Conservation (phyloP, 1,140 invertebrate genomes). For the Ceratoteleas bidentatus region DNA sequence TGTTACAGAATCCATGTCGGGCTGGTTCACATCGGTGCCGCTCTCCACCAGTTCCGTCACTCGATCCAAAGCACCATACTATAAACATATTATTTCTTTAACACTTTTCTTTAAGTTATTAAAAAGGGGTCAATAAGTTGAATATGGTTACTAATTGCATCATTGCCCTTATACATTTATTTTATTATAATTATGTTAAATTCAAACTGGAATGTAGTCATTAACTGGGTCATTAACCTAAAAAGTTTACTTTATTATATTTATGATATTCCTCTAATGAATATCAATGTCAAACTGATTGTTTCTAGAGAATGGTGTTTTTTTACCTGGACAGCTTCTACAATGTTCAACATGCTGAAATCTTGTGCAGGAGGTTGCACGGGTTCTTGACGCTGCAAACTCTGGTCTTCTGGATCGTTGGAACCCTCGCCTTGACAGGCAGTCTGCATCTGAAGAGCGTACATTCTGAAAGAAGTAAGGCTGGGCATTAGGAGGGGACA, state of each 20-base stretch:
- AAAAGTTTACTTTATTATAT: no score
- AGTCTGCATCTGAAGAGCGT: slow-evolving; percentile 78
- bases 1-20: slow-evolving; percentile 95
- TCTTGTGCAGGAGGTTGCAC: slow-evolving; percentile 82
- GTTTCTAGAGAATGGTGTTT: neutral
- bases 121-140: no score
- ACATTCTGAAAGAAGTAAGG: slow-evolving; percentile 71
- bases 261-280: no score
- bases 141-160: no score
- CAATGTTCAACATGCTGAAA: slow-evolving; percentile 93
- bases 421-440: slow-evolving; percentile 76
- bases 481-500: neutral
- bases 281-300: no score
- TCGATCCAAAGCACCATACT: slow-evolving; percentile 93
- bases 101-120: no score
- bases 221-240: no score
- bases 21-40: slow-evolving; percentile 94
- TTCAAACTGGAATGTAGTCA: neutral
- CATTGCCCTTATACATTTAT: no score
- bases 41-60: slow-evolving; percentile 93
- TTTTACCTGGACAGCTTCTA: slow-evolving; percentile 93
- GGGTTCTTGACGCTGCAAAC: slow-evolving; percentile 77
- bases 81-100: slow-evolving; percentile 44
- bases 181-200: no score
- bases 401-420: slow-evolving; percentile 73